Base-by-base conservation (phyloP, 2,888 invertebrate genomes). In the Heliothis peltigera region DNA sequence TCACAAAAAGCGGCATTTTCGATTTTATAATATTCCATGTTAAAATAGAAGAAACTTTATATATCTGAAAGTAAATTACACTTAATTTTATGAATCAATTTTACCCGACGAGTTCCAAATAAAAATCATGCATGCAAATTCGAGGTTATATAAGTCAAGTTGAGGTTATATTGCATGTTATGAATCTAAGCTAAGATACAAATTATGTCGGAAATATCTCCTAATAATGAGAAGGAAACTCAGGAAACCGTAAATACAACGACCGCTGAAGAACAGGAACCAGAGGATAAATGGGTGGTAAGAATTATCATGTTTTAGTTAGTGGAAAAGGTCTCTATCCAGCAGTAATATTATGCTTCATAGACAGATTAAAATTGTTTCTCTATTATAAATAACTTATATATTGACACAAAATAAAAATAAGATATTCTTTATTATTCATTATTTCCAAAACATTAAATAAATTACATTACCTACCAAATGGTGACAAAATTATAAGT, bases 281-380 rank as follows among this genome's bases (percentile, higher is more conserved):
- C 73, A 58, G 79, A 84, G 65, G 93, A 93, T 69, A 90, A 87
- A 70, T 94, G 92, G 92, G 70, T 92, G 88, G 94, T 94, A 62
- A 65, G 89, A 64, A 51, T 59, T 17, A 0, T n/a, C 15, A 7
- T 8, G n/a, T 42, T 42, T 17, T 7, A 42, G 6, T 5, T 17
- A 17, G 17, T 39, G n/a, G 1, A 15, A 5, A n/a, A n/a, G n/a
- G n/a, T n/a, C n/a, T n/a, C n/a, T n/a, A n/a, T n/a, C n/a, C n/a
- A n/a, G n/a, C n/a, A n/a, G n/a, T n/a, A n/a, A n/a, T n/a, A n/a
- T n/a, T n/a, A n/a, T n/a, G n/a, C n/a, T n/a, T n/a, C n/a, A n/a
- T n/a, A n/a, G n/a, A n/a, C n/a, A n/a, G n/a, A n/a, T n/a, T 15
- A 35, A 15, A 35, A 35, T 8, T 10, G 10, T 10, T 25, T 8